A percentile compares a stretch with the other conserved stretches of the same genome.
Evolutionary conservation across 2,888 invertebrate genomes (phyloP).

Genomic region (Mythimna impura): DNA sequence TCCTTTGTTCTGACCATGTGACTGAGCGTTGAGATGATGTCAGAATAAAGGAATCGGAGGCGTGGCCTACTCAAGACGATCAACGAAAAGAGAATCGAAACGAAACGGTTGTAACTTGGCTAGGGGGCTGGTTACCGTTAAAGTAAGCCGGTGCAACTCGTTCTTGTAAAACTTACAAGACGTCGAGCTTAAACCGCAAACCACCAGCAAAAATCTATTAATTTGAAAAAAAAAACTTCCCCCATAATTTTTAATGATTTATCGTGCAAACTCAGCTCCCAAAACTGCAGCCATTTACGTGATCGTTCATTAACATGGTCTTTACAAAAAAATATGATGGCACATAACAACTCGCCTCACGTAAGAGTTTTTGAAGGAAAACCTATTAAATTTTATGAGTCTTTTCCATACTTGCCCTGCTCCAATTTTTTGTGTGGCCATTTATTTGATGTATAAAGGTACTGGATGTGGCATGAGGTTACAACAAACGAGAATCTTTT

Average conservation of each 20-base stretch:
- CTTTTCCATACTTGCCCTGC: slow-evolving; percentile 88
- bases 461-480: slow-evolving; percentile 71
- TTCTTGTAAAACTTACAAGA: neutral
- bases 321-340: slow-evolving; percentile 75
- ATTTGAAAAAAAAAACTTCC: slow-evolving; percentile 36
- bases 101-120: too few species aligned
- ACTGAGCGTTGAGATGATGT: too few species aligned
- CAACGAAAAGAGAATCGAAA: too few species aligned
- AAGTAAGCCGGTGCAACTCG: too few species aligned
- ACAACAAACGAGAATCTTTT: neutral
- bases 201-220: slow-evolving; percentile 7
- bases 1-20: too few species aligned
- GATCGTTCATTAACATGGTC: slow-evolving; percentile 76
- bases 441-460: slow-evolving; percentile 56
- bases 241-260: slow-evolving; percentile 66
- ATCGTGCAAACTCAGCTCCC: slow-evolving; percentile 51
- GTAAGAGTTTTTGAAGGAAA: slow-evolving; percentile 88
- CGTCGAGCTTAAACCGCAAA: neutral
- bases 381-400: slow-evolving; percentile 89
- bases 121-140: too few species aligned
- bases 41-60: too few species aligned
- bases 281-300: slow-evolving; percentile 72
- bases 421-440: slow-evolving; percentile 85
- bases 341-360: slow-evolving; percentile 82
- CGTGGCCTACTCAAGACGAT: too few species aligned